phyloP scores from a whole-genome alignment of 2,888 invertebrate species.

The Archips crataeganus region DNA sequence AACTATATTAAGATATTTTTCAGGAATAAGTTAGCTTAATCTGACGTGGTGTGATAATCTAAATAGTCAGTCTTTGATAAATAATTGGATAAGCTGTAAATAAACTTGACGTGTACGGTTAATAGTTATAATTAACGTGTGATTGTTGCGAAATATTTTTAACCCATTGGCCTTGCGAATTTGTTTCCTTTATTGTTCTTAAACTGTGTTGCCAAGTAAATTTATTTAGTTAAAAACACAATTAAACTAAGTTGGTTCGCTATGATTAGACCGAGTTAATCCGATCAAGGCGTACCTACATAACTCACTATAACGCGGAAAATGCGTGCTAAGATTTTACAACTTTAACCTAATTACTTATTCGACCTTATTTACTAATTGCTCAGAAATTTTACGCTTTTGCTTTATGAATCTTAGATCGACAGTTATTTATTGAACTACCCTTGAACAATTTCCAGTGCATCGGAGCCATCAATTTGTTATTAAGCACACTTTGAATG shows the following conservation, averaged over 20 bases:
- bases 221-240: background rate
- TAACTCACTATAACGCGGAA: background rate
- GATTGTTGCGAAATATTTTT: conserved; percentile 4
- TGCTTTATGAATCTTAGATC: conserved; percentile 5
- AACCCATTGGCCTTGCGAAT: conserved; percentile 20
- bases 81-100: too few relatives aligned
- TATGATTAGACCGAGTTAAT: background rate
- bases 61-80: too few relatives aligned
- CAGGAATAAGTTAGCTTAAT: too few relatives aligned
- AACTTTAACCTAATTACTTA: conserved; percentile 2
- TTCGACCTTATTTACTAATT: background rate
- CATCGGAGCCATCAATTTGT: conserved; percentile 26
- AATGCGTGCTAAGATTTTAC: background rate
- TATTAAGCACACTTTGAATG: conserved; percentile 34
- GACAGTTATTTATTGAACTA: conserved; percentile 10
- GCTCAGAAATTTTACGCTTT: background rate
- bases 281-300: background rate
- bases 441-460: conserved; percentile 19
- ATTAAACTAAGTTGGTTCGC: background rate
- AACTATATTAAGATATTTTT: too few relatives aligned
- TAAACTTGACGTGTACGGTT: background rate
- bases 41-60: too few relatives aligned
- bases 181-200: background rate
- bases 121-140: background rate
- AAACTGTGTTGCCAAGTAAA: background rate